Conservation (phyloP, 2,888 invertebrate genomes). For the Helleia helle region DNA sequence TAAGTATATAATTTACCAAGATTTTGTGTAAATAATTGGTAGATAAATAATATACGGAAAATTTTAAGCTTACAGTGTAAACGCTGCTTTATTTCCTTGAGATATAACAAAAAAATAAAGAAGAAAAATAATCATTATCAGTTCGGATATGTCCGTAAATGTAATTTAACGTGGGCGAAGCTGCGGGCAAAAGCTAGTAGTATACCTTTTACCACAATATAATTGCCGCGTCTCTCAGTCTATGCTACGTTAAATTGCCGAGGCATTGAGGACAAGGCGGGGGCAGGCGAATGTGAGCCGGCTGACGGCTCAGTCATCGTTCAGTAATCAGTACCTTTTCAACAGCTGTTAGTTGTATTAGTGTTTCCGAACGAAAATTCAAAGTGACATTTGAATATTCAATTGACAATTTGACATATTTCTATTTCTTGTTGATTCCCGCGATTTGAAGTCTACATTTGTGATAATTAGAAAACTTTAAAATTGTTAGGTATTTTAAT, state of each 20-base stretch:
- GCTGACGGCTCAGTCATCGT: constrained; percentile 17
- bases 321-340: constrained; percentile 26
- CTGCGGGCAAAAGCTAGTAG: too few relatives aligned
- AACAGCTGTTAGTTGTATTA: constrained; percentile 45
- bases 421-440: not conserved
- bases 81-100: too few relatives aligned
- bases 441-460: not conserved
- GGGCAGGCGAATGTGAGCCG: constrained; percentile 25
- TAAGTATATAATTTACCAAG: too few relatives aligned
- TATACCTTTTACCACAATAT: not conserved
- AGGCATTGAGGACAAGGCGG: constrained; percentile 29
- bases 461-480: not conserved
- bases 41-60: too few relatives aligned
- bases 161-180: too few relatives aligned
- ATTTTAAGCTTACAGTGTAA: too few relatives aligned
- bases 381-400: not conserved
- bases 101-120: too few relatives aligned
- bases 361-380: constrained; percentile 43
- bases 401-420: not conserved
- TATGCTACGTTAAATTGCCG: constrained; percentile 14
- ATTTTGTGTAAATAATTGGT: too few relatives aligned
- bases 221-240: constrained; percentile 14
- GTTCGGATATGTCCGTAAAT: too few relatives aligned
- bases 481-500: too few relatives aligned
- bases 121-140: too few relatives aligned